A percentile compares a stretch with the other conserved stretches of the same genome.
Evolutionary conservation across 2,113 vertebrate genomes (phyloP).

Genomic region (Pachyramphus minor): DNA sequence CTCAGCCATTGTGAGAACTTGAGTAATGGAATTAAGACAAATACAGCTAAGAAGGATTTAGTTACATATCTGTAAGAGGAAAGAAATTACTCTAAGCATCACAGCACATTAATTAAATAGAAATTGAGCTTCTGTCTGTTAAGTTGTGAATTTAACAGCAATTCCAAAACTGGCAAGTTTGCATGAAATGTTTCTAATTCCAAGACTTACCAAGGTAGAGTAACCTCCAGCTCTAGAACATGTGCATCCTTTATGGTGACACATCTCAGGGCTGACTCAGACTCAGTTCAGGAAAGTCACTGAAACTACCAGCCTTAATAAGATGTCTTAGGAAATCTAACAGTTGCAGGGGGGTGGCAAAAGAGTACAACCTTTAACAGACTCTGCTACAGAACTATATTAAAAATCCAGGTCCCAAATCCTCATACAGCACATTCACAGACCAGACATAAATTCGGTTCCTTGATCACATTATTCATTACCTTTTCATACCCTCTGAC

Average conservation of each 20-base stretch:
- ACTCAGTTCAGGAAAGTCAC: neutral
- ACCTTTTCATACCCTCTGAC: neutral
- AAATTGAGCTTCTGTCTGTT: neutral
- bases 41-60: neutral
- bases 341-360: accelerated
- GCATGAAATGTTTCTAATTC: neutral
- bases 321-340: neutral
- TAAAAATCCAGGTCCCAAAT: neutral
- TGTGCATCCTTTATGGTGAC: accelerated
- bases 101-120: neutral
- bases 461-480: neutral
- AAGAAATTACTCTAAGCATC: neutral
- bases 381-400: neutral
- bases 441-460: neutral
- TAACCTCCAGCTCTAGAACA: neutral
- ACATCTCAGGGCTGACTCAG: neutral
- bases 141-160: neutral
- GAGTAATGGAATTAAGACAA: neutral
- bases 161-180: neutral
- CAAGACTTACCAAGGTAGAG: neutral
- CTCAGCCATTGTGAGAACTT: neutral
- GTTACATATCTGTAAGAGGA: neutral
- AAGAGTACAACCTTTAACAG: neutral
- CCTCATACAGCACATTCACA: neutral
- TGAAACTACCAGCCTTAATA: neutral